phyloP scores from a whole-genome alignment of 1,140 invertebrate species.

The Agraylea sexmaculata region DNA sequence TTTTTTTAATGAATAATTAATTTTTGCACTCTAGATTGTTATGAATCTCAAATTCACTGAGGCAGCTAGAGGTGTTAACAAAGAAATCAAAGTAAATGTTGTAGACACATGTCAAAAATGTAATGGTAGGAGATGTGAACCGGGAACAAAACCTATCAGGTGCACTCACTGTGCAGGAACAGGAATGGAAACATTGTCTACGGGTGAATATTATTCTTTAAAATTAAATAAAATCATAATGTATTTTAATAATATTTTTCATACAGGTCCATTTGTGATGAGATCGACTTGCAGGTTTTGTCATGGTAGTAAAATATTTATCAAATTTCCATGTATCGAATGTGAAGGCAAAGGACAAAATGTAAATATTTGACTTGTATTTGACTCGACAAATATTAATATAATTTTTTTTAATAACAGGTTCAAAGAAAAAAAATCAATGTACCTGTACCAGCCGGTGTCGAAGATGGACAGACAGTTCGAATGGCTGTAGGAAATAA shows the following conservation, averaged over 20 bases:
- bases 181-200: constrained; percentile 85
- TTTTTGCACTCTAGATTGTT: constrained; percentile 46
- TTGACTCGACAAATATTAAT: constrained; percentile 3
- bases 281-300: constrained; percentile 90
- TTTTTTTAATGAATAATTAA: constrained; percentile 11
- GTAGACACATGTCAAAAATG: constrained; percentile 90
- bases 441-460: constrained; percentile 93
- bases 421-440: constrained; percentile 81
- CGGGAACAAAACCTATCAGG: constrained; percentile 72
- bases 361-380: constrained; percentile 29
- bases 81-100: constrained; percentile 85
- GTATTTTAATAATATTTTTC: constrained; percentile 20
- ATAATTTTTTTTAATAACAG: constrained; percentile 24
- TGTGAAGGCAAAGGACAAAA: constrained; percentile 90
- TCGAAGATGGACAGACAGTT: constrained; percentile 93
- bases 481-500: constrained; percentile 82
- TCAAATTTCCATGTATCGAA: constrained; percentile 83
- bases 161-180: constrained; percentile 96
- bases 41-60: constrained; percentile 90
- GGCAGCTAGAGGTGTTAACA: constrained; percentile 91
- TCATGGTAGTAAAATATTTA: constrained; percentile 74
- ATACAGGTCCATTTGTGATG: constrained; percentile 96
- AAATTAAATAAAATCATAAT: constrained; percentile 19
- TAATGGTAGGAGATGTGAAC: constrained; percentile 68
- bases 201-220: constrained; percentile 31